Evolutionary conservation across 2,797 vertebrate species (phyloP), one percentile per base, ranked within the genome.

Genomic region (Trematomus bernacchii): DNA sequence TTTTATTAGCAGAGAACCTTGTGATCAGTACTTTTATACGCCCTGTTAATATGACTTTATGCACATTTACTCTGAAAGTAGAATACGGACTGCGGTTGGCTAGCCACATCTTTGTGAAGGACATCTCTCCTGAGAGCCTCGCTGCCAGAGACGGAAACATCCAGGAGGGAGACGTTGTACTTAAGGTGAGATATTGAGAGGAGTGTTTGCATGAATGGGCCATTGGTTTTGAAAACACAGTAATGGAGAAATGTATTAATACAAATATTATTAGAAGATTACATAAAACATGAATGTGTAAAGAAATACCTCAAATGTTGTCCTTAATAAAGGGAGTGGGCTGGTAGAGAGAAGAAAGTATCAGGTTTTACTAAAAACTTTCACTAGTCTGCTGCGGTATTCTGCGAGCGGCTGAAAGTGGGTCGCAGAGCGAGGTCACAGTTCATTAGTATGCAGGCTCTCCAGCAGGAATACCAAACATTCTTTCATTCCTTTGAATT

Each of bases 71-170:
- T 87, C 65, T 83, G 73, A 91, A 93, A 95, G 76, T 71, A 95
- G 98, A 99, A 79, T 99, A 99, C 77, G 98, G 98, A 84, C 95
- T 99, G 79, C 96, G 98, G 53, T 93, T 99, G 93, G 98, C 98
- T 85, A 99, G 98, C 92, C 98, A 99, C 92, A 99, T 99, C 88
- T 99, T 99, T 90, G 98, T 99, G 83, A 99, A 99, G 90, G 98
- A 99, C 93, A 99, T 99, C 83, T 99, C 98, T 19, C 97, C 98
- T 8, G 98, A 99, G 74, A 99, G 98, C 89, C 94, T 99, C 84
- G 98, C 98, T 87, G 98, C 98, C 66, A 95, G 97, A 93, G 98
- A 99, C 76, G 98, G 98, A 89, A 99, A 98, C 92, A 99, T 99
- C 87, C 97, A 97, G 90, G 98, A 99, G 94, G 98, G 98, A 80